phyloP scores from a whole-genome alignment of 1,140 invertebrate species.

The Bombus sibiricus region DNA sequence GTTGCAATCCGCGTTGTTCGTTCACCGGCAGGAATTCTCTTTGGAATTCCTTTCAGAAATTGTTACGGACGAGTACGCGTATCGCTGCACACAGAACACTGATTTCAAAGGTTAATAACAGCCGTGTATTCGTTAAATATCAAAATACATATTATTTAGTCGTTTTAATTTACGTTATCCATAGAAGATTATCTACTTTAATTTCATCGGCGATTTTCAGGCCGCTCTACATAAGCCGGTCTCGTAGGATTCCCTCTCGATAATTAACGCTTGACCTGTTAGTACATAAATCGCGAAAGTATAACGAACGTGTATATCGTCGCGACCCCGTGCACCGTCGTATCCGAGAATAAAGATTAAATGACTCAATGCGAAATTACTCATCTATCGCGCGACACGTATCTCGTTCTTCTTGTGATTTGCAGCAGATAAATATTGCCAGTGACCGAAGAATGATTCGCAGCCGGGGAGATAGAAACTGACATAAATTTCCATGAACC shows the following conservation, averaged over 20 bases:
- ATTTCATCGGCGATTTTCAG: neutral
- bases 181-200: neutral
- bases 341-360: slow-evolving; percentile 21
- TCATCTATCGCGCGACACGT: neutral
- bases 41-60: slow-evolving; percentile 9
- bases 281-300: neutral
- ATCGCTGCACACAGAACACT: neutral
- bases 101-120: slow-evolving; percentile 8
- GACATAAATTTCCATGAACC: slow-evolving; percentile 29
- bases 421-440: neutral
- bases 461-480: neutral
- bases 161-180: neutral
- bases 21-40: neutral
- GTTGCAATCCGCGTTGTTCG: slow-evolving; percentile 24
- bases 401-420: neutral
- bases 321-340: too few relatives aligned
- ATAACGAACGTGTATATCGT: neutral
- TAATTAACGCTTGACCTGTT: slow-evolving; percentile 20
- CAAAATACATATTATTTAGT: neutral
- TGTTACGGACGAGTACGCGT: neutral
- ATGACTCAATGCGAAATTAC: neutral
- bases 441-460: neutral
- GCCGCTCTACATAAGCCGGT: neutral
- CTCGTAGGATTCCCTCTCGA: neutral
- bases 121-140: neutral